A percentile compares a stretch with the other conserved stretches of the same genome.
phyloP scores from a whole-genome alignment of 2,888 invertebrate genomes.

The Lapara coniferarum region DNA sequence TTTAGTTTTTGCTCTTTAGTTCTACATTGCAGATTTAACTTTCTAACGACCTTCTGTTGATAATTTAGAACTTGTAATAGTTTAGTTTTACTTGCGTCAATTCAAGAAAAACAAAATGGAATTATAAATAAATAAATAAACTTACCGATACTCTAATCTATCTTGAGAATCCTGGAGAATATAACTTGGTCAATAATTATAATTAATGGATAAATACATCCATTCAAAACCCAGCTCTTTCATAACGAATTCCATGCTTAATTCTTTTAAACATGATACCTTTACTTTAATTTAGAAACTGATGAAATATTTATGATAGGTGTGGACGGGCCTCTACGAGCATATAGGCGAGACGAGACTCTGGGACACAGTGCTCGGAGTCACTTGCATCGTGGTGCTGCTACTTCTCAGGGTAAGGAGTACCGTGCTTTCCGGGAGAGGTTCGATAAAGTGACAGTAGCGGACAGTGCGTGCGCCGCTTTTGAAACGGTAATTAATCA shows the following conservation, averaged over 20 bases:
- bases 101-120: not conserved
- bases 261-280: too few species aligned
- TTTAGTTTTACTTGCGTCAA: not conserved
- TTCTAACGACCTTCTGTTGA: conserved; percentile 54
- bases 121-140: not conserved
- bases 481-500: too few species aligned
- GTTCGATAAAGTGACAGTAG: not conserved
- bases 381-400: conserved; percentile 87
- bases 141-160: too few species aligned
- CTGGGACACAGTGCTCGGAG: conserved; percentile 88
- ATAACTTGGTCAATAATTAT: too few species aligned
- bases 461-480: too few species aligned
- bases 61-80: not conserved
- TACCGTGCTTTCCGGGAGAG: not conserved
- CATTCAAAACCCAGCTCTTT: too few species aligned
- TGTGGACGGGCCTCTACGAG: conserved; percentile 88
- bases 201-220: too few species aligned
- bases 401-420: conserved; percentile 86
- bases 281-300: too few species aligned
- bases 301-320: conserved; percentile 54
- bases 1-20: conserved; percentile 43
- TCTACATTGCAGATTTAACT: conserved; percentile 39
- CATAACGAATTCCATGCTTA: too few species aligned
- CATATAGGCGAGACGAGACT: conserved; percentile 87
- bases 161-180: too few species aligned